Base-by-base conservation (phyloP, 2,888 invertebrate genomes). In the Odontomyia ornata region DNA sequence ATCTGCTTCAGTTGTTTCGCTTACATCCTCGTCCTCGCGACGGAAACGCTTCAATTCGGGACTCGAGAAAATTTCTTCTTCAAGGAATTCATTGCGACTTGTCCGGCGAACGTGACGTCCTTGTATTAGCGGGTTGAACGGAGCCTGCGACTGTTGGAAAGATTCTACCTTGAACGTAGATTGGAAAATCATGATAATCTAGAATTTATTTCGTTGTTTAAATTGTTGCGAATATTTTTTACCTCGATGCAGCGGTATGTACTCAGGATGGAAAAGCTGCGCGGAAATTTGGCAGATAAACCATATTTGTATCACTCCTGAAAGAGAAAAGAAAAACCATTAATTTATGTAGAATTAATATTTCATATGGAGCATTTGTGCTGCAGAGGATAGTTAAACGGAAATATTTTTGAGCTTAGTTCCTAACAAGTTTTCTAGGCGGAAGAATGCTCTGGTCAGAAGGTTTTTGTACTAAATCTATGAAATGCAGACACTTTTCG, bases 91-190 rank as follows among this genome's bases (percentile, higher is more conserved):
- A 57, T 76, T 76, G 9, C 76, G 76, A 36, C 65, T 30, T 9
- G 69, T 56, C 57, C 67, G 65, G 28, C 75, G 76, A 1, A 75
- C 67, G 43, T 64, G 62, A 30, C 77, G 77, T 56, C 67, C 80
- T 57, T 80, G 78, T 25, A 82, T 82, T 79, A 82, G 82, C 47
- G 82, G 81, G 75, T 81, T 81, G 23, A 73, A 73, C 78, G 82
- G 82, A 80, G 83, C 80, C 43, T 83, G 82, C 67, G 85, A 83
- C 86, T 86, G 86, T 83, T 86, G 86, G 82, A 84, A 84, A 85
- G 85, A 86, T 83, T 85, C 86, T 86, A 84, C 85, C 85, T 86
- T 86, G 84, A 85, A 84, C 84, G 85, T 84, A 82, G 83, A 81
- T 83, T 81, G 82, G 80, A 83, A 82, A 64, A 47, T 65, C 64